Conservation (phyloP, 2,113 vertebrate species). For the Euleptes europaea region DNA sequence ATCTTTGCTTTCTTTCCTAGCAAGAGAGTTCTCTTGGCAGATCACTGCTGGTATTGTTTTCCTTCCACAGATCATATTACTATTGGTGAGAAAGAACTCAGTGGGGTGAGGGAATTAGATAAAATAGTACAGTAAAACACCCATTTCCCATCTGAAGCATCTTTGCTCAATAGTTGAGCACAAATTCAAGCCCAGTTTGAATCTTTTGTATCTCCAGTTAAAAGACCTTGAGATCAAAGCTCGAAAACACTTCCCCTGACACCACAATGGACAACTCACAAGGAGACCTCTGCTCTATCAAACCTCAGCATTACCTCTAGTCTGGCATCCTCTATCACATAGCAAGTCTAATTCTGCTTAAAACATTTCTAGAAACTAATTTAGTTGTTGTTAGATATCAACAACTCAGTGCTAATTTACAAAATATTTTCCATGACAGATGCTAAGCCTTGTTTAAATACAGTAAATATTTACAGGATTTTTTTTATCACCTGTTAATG, state of each 20-base stretch:
- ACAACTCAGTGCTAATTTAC: neutral
- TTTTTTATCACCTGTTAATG: conserved; percentile 5
- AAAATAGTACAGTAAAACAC: too few relatives aligned
- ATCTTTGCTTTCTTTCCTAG: neutral
- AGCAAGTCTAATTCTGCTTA: neutral
- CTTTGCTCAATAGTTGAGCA: too few relatives aligned
- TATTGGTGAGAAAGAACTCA: neutral
- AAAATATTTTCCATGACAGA: neutral
- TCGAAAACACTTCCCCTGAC: neutral
- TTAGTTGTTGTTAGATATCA: neutral
- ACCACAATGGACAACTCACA: neutral
- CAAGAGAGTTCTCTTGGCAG: neutral
- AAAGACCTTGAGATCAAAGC: neutral
- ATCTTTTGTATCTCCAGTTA: neutral
- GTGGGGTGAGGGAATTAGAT: too few relatives aligned
- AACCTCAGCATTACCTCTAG: too few relatives aligned
- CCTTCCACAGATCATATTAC: neutral
- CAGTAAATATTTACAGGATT: conserved; percentile 10
- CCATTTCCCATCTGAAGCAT: too few relatives aligned
- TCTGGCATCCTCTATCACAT: neutral
- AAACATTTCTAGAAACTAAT: neutral
- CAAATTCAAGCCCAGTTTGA: neutral
- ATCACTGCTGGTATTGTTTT: neutral
- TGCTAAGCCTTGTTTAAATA: conserved; percentile 9
- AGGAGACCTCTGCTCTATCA: too few relatives aligned